These are phyloP conservation scores for Oxygymnocypris stewartii DNA, from an alignment of 2,113 vertebrate species.

Conservation along the genomic window DNA sequence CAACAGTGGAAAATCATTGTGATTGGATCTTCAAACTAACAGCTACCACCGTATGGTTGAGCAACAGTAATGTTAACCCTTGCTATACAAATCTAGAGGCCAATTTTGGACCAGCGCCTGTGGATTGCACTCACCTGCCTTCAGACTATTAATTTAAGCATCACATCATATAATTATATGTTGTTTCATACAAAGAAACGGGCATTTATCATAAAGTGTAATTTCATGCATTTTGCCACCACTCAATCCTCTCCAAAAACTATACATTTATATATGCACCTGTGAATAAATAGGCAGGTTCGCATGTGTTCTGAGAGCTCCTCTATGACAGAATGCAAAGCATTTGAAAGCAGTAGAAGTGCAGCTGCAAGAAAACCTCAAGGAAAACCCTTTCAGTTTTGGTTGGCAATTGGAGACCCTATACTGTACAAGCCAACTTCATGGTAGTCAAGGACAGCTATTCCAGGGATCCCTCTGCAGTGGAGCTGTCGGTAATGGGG, in stretches of 20 bases:
- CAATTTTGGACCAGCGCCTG: not conserved
- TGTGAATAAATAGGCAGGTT: not conserved
- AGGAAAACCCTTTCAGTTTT: constrained; percentile 70
- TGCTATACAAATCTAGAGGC: constrained; percentile 39
- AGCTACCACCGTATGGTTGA: constrained; percentile 71
- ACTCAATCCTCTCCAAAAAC: not conserved
- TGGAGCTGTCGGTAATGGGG: constrained; percentile 65
- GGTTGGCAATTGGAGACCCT: constrained; percentile 63
- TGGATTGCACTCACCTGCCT: not conserved
- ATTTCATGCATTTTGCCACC: not conserved
- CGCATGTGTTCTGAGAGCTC: not conserved
- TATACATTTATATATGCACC: not conserved
- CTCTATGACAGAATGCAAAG: not conserved
- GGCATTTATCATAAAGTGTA: not conserved
- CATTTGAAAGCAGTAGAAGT: not conserved
- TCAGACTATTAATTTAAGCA: not conserved
- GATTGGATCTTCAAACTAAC: constrained; percentile 74
- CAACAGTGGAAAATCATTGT: constrained; percentile 80
- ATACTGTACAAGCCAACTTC: constrained; percentile 66
- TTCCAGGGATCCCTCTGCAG: constrained; percentile 80
- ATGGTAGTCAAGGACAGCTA: constrained; percentile 70
- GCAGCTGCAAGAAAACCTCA: constrained; percentile 49
- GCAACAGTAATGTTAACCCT: constrained; percentile 67
- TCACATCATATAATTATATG: not conserved
- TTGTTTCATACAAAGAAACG: not conserved